Evolutionary conservation across 1,140 invertebrate species (phyloP).

Genomic region (Lepidurus packardi): DNA sequence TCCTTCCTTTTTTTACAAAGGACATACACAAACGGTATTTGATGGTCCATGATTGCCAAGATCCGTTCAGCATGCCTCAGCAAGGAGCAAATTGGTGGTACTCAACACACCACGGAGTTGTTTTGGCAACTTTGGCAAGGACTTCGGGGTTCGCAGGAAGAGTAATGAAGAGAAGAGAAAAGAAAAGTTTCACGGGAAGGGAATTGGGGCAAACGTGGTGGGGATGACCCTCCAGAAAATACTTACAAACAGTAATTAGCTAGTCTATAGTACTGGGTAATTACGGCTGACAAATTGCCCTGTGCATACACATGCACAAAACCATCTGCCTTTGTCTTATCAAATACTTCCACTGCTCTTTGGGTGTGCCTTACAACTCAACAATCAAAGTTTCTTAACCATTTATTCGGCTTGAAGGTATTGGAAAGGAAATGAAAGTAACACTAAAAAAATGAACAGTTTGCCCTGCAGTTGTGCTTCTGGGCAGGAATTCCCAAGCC

Average conservation of each 20-base stretch:
- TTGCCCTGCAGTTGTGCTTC: neutral
- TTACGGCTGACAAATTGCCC: neutral
- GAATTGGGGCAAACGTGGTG: neutral
- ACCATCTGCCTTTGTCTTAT: neutral
- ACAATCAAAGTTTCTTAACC: too few relatives aligned
- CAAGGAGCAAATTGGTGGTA: conserved; percentile 14
- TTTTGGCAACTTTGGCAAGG: neutral
- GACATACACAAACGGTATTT: neutral
- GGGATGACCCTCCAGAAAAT: neutral
- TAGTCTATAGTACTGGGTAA: neutral
- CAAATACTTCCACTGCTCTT: neutral
- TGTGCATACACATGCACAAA: neutral
- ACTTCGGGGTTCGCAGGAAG: neutral
- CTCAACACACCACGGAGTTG: neutral
- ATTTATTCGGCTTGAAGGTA: too few relatives aligned
- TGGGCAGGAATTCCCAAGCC: neutral
- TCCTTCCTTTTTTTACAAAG: neutral
- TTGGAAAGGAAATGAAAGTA: too few relatives aligned
- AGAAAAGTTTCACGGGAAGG: neutral
- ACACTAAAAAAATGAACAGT: neutral
- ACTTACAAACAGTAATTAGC: neutral
- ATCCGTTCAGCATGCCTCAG: neutral
- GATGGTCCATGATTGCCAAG: conserved; percentile 12
- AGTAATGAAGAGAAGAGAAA: neutral
- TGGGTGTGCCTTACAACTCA: neutral